Percentiles rank a stretch among this genome's conserved stretches.
phyloP scores from a whole-genome alignment of 2,113 vertebrate species.

The Beaufortia kweichowensis region DNA sequence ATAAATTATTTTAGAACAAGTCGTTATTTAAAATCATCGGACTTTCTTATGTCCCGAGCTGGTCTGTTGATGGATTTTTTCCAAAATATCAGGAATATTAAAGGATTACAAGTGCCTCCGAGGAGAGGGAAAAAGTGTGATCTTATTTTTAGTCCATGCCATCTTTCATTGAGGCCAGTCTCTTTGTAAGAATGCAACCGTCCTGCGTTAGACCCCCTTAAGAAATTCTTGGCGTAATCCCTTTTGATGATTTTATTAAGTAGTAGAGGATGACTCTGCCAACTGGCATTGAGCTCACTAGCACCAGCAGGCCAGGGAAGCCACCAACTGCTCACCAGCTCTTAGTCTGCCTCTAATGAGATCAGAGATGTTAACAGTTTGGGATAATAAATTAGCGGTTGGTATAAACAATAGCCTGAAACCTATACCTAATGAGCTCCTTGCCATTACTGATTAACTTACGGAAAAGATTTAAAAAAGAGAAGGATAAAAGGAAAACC shows the following conservation, averaged over 20 bases:
- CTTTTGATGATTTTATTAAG: conserved; percentile 85
- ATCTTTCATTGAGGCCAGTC: conserved; percentile 35
- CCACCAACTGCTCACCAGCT: conserved; percentile 63
- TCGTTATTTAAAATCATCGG: not conserved
- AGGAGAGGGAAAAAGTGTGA: not conserved
- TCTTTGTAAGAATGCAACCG: conserved; percentile 60
- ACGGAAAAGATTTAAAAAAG: conserved; percentile 58
- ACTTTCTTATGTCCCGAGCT: not conserved
- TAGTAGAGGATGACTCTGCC: conserved; percentile 69
- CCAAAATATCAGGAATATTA: conserved; percentile 13
- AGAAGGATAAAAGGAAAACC: not conserved
- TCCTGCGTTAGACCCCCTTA: conserved; percentile 67
- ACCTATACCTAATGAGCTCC: conserved; percentile 75
- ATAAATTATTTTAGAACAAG: not conserved
- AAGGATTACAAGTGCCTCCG: not conserved
- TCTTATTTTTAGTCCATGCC: conserved; percentile 60
- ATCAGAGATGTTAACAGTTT: conserved; percentile 71
- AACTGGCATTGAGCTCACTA: conserved; percentile 69
- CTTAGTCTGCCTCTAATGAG: conserved; percentile 64
- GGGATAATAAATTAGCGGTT: conserved; percentile 76
- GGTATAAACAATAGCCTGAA: conserved; percentile 74
- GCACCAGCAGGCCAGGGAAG: conserved; percentile 69
- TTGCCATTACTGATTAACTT: conserved; percentile 74
- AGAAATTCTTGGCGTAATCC: conserved; percentile 75
- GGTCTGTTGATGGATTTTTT: not conserved